These are phyloP conservation scores for Paratilapia polleni DNA, from an alignment of 2,113 vertebrate species.

Conservation along the genomic window DNA sequence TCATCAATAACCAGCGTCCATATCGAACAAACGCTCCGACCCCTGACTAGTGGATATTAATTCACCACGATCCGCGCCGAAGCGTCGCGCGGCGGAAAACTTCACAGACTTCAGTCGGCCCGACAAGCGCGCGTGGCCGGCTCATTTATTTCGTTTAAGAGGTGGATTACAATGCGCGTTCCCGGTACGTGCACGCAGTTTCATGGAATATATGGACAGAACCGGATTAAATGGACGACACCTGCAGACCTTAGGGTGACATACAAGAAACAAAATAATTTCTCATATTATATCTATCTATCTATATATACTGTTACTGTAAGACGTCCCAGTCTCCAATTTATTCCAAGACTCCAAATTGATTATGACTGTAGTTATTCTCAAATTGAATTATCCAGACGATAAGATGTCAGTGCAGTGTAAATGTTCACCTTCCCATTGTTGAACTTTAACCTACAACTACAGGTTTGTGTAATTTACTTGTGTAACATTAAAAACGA, in stretches of 20 bases:
- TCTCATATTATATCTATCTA: no score
- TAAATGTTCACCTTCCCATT: not conserved
- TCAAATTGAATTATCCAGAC: not conserved
- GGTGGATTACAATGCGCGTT: not conserved
- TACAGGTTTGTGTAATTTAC: not conserved
- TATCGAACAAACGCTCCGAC: fast-evolving
- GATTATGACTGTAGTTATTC: not conserved
- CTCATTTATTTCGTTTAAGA: not conserved
- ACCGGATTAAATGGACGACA: fast-evolving
- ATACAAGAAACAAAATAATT: not conserved
- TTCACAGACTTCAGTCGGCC: not conserved
- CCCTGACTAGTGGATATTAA: conserved; percentile 17
- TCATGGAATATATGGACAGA: not conserved
- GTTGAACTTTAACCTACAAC: not conserved
- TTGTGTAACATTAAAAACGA: not conserved
- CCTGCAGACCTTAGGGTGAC: not conserved
- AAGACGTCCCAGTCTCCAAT: no score
- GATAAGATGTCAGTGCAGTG: not conserved
- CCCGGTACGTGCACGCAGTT: conserved; percentile 6
- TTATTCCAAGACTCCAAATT: not conserved
- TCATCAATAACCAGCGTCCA: not conserved
- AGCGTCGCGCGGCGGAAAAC: not conserved
- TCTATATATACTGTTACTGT: no score
- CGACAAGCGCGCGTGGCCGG: not conserved
- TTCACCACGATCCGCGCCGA: not conserved